phyloP scores from a whole-genome alignment of 2,888 invertebrate genomes.

The Dichetophora obliterata region DNA sequence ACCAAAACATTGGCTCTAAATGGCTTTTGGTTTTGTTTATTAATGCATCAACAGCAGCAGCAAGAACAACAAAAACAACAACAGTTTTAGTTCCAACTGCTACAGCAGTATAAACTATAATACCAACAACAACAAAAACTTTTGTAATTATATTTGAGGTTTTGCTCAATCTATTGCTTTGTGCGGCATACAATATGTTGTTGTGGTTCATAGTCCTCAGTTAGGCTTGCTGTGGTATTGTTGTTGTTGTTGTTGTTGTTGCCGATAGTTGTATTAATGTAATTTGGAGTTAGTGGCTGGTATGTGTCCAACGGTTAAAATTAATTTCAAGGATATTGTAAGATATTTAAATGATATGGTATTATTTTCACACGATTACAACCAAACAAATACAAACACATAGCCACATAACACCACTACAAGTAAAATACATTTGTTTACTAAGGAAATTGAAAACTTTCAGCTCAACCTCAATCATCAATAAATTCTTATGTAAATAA shows the following conservation, averaged over 20 bases:
- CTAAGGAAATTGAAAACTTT: background rate
- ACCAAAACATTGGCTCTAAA: background rate
- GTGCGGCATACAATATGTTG: slow-evolving; percentile 13
- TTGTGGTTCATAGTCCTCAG: slow-evolving; percentile 2
- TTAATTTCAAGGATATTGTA: slow-evolving; percentile 25
- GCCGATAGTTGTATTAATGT: background rate
- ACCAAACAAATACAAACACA: background rate
- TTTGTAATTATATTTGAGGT: slow-evolving; percentile 36
- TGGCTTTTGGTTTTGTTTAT: slow-evolving; percentile 25
- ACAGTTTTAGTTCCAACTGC: background rate
- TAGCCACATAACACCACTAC: background rate
- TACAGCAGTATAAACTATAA: background rate
- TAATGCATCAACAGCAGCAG: slow-evolving; percentile 7
- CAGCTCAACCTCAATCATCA: background rate
- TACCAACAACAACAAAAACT: background rate
- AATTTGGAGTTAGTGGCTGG: background rate
- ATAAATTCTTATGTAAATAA: too few species aligned
- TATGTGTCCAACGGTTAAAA: slow-evolving; percentile 5
- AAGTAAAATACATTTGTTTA: background rate
- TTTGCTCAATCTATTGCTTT: slow-evolving; percentile 19
- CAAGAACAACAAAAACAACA: background rate
- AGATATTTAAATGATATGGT: slow-evolving; percentile 11
- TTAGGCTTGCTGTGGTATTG: slow-evolving; percentile 20
- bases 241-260: slow-evolving; percentile 26
- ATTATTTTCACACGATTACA: slow-evolving; percentile 2